phyloP scores from a whole-genome alignment of 2,113 vertebrate genomes.

The Anthoscopus minutus region DNA sequence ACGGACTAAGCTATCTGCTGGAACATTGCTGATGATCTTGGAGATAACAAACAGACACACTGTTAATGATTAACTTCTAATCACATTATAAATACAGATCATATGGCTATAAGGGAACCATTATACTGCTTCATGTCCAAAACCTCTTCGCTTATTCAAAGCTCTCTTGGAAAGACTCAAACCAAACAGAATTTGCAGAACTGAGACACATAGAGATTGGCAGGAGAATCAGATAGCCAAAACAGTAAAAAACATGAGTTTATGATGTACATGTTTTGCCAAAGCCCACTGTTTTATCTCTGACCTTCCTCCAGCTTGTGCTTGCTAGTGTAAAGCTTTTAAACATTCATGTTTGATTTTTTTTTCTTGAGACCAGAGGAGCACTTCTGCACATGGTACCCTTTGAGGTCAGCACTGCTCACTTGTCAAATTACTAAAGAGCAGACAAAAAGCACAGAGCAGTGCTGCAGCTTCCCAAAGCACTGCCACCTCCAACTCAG shows the following conservation, averaged over 20 bases:
- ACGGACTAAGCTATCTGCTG: slow-evolving; percentile 85
- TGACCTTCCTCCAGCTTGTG: background rate
- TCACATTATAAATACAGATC: background rate
- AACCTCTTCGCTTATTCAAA: background rate
- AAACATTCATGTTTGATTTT: background rate
- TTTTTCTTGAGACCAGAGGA: background rate
- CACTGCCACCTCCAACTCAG: accelerated
- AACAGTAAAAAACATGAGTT: accelerated
- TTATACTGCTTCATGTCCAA: background rate
- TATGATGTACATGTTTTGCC: background rate
- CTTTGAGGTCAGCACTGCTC: background rate
- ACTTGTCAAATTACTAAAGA: background rate
- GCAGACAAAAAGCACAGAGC: background rate
- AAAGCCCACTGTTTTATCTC: background rate
- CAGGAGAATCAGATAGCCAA: background rate
- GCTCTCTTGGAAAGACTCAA: background rate
- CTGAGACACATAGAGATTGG: background rate
- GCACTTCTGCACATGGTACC: background rate
- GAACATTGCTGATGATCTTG: slow-evolving; percentile 92
- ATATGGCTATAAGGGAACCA: background rate
- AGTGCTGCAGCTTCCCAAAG: background rate
- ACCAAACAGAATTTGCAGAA: background rate
- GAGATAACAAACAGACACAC: background rate
- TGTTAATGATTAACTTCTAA: background rate
- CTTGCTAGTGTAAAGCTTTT: background rate